These are phyloP conservation scores for Cremastinae sp. DNA, from an alignment of 2,888 invertebrate genomes.

Conservation along the genomic window DNA sequence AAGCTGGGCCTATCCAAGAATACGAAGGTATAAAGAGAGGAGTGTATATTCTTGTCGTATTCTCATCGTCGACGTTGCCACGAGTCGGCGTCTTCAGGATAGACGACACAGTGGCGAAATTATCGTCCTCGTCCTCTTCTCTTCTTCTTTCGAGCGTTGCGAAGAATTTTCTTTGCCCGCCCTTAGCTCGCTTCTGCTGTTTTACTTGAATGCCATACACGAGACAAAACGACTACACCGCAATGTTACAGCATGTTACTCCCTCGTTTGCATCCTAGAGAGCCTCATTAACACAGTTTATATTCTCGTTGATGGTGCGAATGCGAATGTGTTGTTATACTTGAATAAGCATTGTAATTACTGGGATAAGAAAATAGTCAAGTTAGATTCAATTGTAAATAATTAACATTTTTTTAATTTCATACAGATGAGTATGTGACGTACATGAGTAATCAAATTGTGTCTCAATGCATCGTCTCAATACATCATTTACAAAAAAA, in stretches of 20 bases:
- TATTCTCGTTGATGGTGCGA: constrained; percentile 61
- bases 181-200: constrained; percentile 2
- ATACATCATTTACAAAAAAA: no score
- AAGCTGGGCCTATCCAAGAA: constrained; percentile 62
- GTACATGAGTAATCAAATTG: no score
- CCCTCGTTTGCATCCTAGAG: constrained; percentile 8
- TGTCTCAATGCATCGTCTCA: no score
- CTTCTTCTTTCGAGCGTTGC: constrained; percentile 41
- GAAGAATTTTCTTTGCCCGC: constrained; percentile 48
- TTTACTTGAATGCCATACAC: constrained; percentile 5
- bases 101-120: constrained; percentile 63
- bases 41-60: constrained; percentile 26
- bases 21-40: constrained; percentile 53
- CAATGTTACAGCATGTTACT: constrained; percentile 27
- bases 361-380: not conserved
- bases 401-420: no score
- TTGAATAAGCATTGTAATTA: constrained; percentile 20
- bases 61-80: constrained; percentile 19
- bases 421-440: no score
- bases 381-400: no score
- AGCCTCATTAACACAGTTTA: constrained; percentile 64
- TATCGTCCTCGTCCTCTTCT: constrained; percentile 60
- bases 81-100: constrained; percentile 37
- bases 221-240: constrained; percentile 30
- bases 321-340: constrained; percentile 14